Evolutionary conservation across 2,888 invertebrate genomes (phyloP).

Genomic region (Anagyrus pseudococci): DNA sequence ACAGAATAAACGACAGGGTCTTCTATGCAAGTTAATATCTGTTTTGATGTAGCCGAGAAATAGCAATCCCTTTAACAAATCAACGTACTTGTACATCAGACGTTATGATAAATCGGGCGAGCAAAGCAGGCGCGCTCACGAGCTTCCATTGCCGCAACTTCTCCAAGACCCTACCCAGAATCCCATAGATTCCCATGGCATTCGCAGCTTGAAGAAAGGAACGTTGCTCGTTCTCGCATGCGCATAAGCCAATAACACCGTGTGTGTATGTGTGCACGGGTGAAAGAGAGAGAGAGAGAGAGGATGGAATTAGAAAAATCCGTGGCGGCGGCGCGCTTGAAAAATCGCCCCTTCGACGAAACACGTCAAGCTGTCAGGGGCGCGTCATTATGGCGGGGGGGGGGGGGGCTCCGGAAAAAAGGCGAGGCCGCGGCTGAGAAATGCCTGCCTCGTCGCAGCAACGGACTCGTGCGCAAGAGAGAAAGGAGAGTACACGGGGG

Average conservation of each 20-base stretch:
- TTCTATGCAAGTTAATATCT: no score
- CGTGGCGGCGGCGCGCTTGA: slow-evolving; percentile 27
- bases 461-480: not conserved
- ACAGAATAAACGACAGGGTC: no score
- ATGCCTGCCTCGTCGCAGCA: slow-evolving; percentile 6
- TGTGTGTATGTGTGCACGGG: no score
- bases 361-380: slow-evolving; percentile 35
- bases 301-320: slow-evolving; percentile 33
- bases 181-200: not conserved
- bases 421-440: slow-evolving; percentile 27
- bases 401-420: slow-evolving; percentile 6
- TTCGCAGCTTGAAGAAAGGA: not conserved
- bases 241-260: no score
- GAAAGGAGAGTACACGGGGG: not conserved
- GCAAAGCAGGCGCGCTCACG: no score
- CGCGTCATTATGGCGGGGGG: slow-evolving; percentile 28
- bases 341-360: slow-evolving; percentile 39
- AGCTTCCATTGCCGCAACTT: no score
- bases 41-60: no score
- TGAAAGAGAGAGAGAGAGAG: slow-evolving; percentile 14
- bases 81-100: no score
- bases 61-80: no score
- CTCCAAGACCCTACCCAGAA: no score
- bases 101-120: no score
- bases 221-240: no score